These are phyloP conservation scores for Campoletis sonorensis DNA, from an alignment of 1,140 invertebrate species.

Conservation along the genomic window DNA sequence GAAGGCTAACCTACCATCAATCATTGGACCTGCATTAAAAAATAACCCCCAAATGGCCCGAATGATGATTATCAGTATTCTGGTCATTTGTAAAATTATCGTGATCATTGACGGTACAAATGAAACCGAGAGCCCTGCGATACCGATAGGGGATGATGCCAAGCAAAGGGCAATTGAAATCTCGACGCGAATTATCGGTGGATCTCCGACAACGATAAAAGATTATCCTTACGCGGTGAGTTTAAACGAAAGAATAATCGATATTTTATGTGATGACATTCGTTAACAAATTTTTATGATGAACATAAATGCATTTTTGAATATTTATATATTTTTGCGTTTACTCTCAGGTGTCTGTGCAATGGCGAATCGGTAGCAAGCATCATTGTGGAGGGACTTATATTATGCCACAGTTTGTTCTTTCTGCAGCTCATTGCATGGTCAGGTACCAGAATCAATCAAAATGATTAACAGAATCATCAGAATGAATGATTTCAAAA, in stretches of 20 bases:
- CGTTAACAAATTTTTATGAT: too few species aligned
- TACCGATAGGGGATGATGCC: not conserved
- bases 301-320: not conserved
- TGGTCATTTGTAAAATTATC: conserved; percentile 33
- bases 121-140: not conserved
- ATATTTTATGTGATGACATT: not conserved
- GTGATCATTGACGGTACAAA: conserved; percentile 14
- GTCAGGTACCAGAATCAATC: conserved; percentile 52
- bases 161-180: not conserved
- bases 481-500: not conserved
- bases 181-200: conserved; percentile 59
- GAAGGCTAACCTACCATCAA: not conserved
- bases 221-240: conserved; percentile 60
- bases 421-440: conserved; percentile 66
- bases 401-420: conserved; percentile 60
- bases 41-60: not conserved
- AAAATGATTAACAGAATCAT: not conserved
- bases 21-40: not conserved
- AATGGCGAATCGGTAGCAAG: conserved; percentile 51
- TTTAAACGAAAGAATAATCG: conserved; percentile 40
- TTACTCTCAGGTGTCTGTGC: conserved; percentile 60
- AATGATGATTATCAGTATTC: conserved; percentile 36
- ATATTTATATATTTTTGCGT: conserved; percentile 19
- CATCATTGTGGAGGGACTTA: conserved; percentile 64
- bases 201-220: conserved; percentile 55